Base-by-base conservation (phyloP, 2,888 invertebrate species). In the Cerastis rubricosa region DNA sequence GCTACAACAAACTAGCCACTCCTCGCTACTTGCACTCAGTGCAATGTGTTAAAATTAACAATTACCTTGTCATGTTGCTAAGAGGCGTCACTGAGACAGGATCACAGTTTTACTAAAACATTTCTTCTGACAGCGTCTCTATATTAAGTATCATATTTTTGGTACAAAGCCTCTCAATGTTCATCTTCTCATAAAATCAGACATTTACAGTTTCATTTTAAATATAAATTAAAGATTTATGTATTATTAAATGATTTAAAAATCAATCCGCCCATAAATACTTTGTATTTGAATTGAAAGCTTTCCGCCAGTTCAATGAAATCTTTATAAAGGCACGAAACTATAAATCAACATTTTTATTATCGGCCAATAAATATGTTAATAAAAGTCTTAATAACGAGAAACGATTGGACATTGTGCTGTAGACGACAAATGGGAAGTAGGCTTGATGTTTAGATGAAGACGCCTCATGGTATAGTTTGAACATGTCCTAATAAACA, bases 341-440 rank as follows among this genome's bases (percentile, higher is more conserved):
- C 78, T 45, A 84, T 84, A 83, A 86, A 84, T 86, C 86, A 83
- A 47, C 57, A 59, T 79, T 80, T 84, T 84, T 83, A 86, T 83
- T 63, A 72, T 78, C 66, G 51, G 73, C 19, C 51, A 81, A 81
- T 83, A 85, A 85, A 85, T 70, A 72, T 74, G 71, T 69, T 65
- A 66, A 85, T 85, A 78, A 71, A 83, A 85, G 51, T 78, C 68
- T 78, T 74, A 66, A 72, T 70, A 82, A 81, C 63, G 54, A 84
- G 57, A 69, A 81, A 76, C 51, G 76, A 72, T 76, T 67, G 61
- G 57, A 71, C 68, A 71, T 71, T 71, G 77, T 75, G 68, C 66
- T 72, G 25, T 72, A 29, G 69, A 72, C 69, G 85, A 83, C 83
- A 82, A 71, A 81, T 83, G 63, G 59, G 76, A 43, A 77, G 67